Conservation (phyloP, 2,888 invertebrate species). For the Cephus sareptanus region DNA sequence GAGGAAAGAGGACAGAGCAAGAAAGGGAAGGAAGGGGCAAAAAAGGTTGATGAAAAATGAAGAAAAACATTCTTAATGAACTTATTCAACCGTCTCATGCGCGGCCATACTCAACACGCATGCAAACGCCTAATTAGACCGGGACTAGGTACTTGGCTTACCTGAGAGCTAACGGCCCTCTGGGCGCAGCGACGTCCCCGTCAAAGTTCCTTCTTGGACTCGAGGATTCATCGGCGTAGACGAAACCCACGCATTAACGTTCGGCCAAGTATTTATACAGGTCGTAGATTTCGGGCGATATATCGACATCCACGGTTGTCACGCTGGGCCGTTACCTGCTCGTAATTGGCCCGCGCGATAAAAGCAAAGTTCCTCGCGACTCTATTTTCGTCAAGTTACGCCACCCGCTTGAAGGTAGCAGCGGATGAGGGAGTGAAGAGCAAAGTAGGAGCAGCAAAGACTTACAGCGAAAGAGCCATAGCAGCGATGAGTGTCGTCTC, state of each 20-base stretch:
- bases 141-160: neutral
- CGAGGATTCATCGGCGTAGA: neutral
- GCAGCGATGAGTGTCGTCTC: neutral
- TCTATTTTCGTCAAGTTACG: neutral
- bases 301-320: neutral
- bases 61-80: neutral
- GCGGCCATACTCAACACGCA: neutral
- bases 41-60: neutral
- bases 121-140: neutral
- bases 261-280: neutral
- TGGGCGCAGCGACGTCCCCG: neutral
- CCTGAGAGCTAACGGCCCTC: neutral
- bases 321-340: neutral
- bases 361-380: neutral
- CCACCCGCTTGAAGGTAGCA: neutral
- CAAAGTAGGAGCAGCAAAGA: neutral
- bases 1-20: neutral
- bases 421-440: neutral
- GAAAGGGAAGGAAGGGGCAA: neutral
- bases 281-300: neutral
- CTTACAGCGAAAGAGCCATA: neutral
- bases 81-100: neutral
- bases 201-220: neutral
- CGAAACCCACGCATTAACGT: neutral
- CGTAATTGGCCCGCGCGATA: constrained; percentile 4